Conservation (phyloP, 1,140 invertebrate species). For the Oncopodura yosiiana region DNA sequence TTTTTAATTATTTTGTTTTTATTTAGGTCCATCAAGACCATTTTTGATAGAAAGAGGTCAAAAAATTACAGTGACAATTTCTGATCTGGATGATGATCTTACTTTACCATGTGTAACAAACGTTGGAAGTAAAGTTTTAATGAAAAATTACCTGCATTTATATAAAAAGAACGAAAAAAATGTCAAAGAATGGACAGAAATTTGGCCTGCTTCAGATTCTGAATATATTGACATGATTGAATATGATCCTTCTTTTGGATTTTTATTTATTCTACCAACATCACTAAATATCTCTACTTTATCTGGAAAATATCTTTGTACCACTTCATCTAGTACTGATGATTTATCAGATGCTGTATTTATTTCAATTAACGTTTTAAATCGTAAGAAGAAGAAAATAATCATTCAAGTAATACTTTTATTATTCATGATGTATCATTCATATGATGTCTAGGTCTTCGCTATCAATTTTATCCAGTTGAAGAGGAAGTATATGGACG, state of each 20-base stretch:
- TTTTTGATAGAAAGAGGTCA: slow-evolving; percentile 15
- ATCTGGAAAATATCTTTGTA: slow-evolving; percentile 11
- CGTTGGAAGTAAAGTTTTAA: slow-evolving; percentile 2
- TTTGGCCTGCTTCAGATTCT: slow-evolving; percentile 16
- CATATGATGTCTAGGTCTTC: too few relatives aligned
- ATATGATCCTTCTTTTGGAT: slow-evolving; percentile 11
- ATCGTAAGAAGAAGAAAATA: too few relatives aligned
- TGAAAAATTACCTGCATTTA: not conserved
- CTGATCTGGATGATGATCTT: slow-evolving; percentile 2
- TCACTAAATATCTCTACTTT: not conserved
- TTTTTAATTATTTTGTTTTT: too few relatives aligned
- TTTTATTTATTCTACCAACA: slow-evolving; percentile 4
- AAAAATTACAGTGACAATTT: not conserved
- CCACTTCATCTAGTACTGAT: not conserved
- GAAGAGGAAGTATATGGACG: slow-evolving; percentile 6
- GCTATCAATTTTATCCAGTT: not conserved
- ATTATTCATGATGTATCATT: too few relatives aligned
- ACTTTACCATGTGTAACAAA: slow-evolving; percentile 13
- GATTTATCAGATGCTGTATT: slow-evolving; percentile 5
- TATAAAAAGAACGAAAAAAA: not conserved
- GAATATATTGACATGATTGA: slow-evolving; percentile 10
- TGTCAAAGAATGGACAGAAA: not conserved
- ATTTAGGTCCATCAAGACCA: too few relatives aligned
- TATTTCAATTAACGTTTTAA: not conserved
- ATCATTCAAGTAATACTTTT: too few relatives aligned